Base-by-base conservation (phyloP, 2,797 vertebrate species). In the Sternarchorhynchus goeldii region DNA sequence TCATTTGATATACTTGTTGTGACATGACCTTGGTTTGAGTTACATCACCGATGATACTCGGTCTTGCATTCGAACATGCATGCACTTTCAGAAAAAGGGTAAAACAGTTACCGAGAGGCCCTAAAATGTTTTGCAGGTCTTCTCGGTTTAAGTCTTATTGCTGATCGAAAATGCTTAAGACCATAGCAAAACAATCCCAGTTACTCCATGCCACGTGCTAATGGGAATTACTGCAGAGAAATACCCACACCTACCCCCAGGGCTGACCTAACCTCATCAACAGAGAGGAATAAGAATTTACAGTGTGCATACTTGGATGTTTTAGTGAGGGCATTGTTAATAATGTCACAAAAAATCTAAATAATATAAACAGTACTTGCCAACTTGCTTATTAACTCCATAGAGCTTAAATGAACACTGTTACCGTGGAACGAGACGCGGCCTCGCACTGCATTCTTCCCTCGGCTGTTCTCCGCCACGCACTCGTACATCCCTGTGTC, bases 401-500 rank as follows among this genome's bases (percentile, higher is more conserved):
- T 14, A 36, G 32, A 60, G 17, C 20, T 32, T 55, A 77, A 77
- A 78, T 1, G 10, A 68, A 75, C 73, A 56, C 79, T 94, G 90
- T 25, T 88, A 98, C 97, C 95, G 12, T 97, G 96, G 87, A 97
- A 99, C 39, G 96, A 95, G 82, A 99, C 91, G 2, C 96, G 95
- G 34, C 97, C 97, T 70, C 92, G 93, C 0, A 93, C 97, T 2
- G 94, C 86, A 69, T 98, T 99, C 88, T 93, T 97, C 5, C 97
- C 97, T 32, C 96, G 90, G 4, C 94, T 94, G 82, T 99, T 99
- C 88, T 98, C 96, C 0, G 96, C 96, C 25, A 95, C 86, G 0
- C 97, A 99, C 83, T 99, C 97, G 0, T 99, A 98, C 0, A 93
- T 93, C n/a, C 96, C 96, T 0, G 96, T 89, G 3, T 99, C 96